These are phyloP conservation scores for Meles meles DNA, from an alignment of 2,113 vertebrate genomes.

Conservation along the genomic window DNA sequence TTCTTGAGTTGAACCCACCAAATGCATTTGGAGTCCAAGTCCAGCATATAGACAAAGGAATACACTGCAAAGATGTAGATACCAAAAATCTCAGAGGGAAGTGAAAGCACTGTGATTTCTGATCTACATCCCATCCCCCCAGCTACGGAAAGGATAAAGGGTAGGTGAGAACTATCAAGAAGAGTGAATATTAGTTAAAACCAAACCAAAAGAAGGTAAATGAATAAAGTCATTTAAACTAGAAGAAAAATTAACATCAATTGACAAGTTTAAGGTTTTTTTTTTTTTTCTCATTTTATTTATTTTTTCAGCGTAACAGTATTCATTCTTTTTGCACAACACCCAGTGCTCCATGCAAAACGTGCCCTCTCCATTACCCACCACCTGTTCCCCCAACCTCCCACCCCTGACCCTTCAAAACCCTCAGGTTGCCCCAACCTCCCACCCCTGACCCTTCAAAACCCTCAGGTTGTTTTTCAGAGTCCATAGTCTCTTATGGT, in stretches of 20 bases:
- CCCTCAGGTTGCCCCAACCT: no score
- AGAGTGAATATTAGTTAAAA: neutral
- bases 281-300: no score
- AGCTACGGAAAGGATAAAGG: neutral
- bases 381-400: no score
- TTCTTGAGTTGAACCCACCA: neutral
- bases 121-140: neutral
- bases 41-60: neutral
- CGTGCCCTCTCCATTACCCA: no score
- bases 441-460: no score
- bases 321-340: no score
- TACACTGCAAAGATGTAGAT: neutral
- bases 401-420: no score
- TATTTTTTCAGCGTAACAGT: no score
- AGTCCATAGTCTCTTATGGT: no score
- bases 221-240: neutral
- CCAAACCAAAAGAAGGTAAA: neutral
- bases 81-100: neutral
- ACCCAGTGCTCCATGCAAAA: no score
- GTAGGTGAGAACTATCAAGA: neutral
- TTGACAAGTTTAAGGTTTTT: neutral
- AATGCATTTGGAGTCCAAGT: neutral
- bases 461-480: no score
- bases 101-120: neutral
- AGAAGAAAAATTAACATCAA: neutral